These are phyloP conservation scores for Euproctis similis DNA, from an alignment of 2,888 invertebrate genomes.

Conservation along the genomic window DNA sequence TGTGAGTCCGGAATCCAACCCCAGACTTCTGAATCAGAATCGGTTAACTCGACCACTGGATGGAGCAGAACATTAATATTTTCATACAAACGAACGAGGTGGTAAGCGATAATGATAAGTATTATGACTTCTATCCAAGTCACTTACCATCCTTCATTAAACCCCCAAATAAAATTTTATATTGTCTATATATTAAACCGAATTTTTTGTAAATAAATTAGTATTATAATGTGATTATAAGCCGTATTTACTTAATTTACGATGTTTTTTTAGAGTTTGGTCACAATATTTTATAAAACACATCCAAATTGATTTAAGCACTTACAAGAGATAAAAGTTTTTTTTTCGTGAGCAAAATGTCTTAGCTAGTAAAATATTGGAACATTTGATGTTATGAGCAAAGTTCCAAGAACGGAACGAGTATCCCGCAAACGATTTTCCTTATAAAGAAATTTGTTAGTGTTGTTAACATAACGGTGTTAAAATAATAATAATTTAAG, in stretches of 20 bases:
- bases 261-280: constrained; percentile 8
- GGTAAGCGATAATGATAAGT: too few relatives aligned
- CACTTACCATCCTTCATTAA: too few relatives aligned
- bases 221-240: constrained; percentile 1
- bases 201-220: too few relatives aligned
- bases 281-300: constrained; percentile 17
- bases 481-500: constrained; percentile 67
- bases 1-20: too few relatives aligned
- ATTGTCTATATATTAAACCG: too few relatives aligned
- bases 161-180: too few relatives aligned
- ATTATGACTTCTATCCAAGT: too few relatives aligned
- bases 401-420: constrained; percentile 32
- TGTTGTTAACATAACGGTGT: constrained; percentile 57
- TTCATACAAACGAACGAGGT: too few relatives aligned
- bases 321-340: constrained; percentile 24
- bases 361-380: constrained; percentile 40
- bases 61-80: too few relatives aligned
- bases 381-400: constrained; percentile 42
- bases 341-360: constrained; percentile 25
- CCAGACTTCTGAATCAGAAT: too few relatives aligned
- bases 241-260: neutral
- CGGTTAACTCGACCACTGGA: too few relatives aligned
- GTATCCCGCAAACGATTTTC: constrained; percentile 38
- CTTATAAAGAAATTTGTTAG: constrained; percentile 56
- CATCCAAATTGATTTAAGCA: constrained; percentile 27